Evolutionary conservation across 2,888 invertebrate species (phyloP), one percentile per base, ranked within the genome.

Genomic region (Mythimna impura): DNA sequence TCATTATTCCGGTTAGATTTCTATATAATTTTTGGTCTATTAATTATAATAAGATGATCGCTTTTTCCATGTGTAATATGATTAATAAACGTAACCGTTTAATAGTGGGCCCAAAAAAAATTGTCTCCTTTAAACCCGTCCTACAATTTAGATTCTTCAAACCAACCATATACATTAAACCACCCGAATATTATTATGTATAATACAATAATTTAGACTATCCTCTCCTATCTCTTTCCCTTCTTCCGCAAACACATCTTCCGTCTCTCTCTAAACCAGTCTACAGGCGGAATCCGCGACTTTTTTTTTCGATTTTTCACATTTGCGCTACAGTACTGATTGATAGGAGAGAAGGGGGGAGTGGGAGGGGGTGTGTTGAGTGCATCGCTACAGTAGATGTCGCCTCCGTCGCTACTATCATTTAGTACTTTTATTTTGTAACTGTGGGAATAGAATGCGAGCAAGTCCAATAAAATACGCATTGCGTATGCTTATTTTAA

Each of bases 201-300:
- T 93, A 93, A 92, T 92, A 93, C 90, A 93, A 93, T 94, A 94
- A 94, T 94, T 93, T 93, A 93, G 94, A 91, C 93, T 90, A 92
- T 91, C 88, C 90, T 88, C 82, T 82, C 73, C 73, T 65, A 10
- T 91, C 86, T 86, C 91, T 57, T 61, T 91, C 82, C n/a, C 54
- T 64, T 83, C 14, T 58, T 52, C 3, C 5, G 0, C 17, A n/a
- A 50, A 43, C 43, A 12, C 4, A 88, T 91, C 78, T 88, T 82
- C 22, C 71, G 22, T 93, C 91, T 76, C 88, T 68, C 70, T 93
- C 88, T 78, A 80, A 90, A 85, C 84, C 81, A 87, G 88, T 90
- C 86, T 88, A 86, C 86, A 85, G 85, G 84, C 87, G 86, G 85
- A 85, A 85, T 82, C 83, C 87, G 86, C 86, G 89, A 85, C 84